Base-by-base conservation (phyloP, 1,140 invertebrate species). In the Trachymyrmex cornetzi region DNA sequence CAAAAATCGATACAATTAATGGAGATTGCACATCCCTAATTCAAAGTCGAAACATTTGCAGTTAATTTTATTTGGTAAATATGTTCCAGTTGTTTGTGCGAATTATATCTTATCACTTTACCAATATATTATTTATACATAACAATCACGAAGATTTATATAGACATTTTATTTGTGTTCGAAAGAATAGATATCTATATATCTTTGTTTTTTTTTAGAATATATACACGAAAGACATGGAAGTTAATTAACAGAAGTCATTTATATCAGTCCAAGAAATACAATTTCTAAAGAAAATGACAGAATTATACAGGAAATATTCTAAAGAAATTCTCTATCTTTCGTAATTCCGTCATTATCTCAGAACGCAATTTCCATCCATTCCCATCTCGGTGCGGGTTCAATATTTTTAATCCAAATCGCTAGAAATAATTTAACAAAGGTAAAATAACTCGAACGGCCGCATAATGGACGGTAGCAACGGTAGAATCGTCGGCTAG, bases 401-500 rank as follows among this genome's bases (percentile, higher is more conserved):
- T 72, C 80, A 61, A 84, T 67, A 67, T 74, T 50, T 75, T 84
- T 75, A 74, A 84, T 84, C 55, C 80, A n/a, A 61, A 84, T 61
- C 69, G 55, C 69, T 22, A 55, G 69, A 55, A 61, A 84, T 75
- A 61, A 75, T 84, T 72, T 16, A 74, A 44, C 80, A 48, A 61
- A 61, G 57, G 55, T 48, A 72, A 74, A 55, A 72, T 59, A 82
- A 74, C 57, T 61, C n/a, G 69, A 57, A 74, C 24, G 55, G 53
- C 38, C 22, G 16, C 59, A 84, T 81, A 81, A 81, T 81, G 34
- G 55, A 81, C 30, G 75, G 86, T 71, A 86, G 91, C 87, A 87
- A 87, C 89, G 85, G 61, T 64, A 30, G 38, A 48, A 48, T 77
- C 82, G 90, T 88, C 87, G 77, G 85, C 55, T 82, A 92, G 90